Percentiles rank a stretch among this genome's conserved stretches.
These are phyloP conservation scores for Heliconius ismenius DNA, from an alignment of 2,888 invertebrate genomes.

Conservation along the genomic window DNA sequence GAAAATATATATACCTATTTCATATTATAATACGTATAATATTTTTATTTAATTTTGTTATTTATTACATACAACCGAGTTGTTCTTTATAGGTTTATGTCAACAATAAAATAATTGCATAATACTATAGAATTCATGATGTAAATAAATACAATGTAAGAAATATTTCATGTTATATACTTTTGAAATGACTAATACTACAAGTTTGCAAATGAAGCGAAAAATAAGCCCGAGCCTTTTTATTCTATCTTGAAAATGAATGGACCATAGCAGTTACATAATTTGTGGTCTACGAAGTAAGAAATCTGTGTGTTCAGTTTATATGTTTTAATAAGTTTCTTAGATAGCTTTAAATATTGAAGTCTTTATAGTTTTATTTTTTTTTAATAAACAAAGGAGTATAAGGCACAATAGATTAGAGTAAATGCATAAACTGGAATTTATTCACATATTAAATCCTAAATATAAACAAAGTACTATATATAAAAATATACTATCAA, in stretches of 20 bases:
- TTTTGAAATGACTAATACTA: slow-evolving; percentile 45
- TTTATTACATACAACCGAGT: background rate
- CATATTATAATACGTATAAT: too few relatives aligned
- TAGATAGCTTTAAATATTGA: too few relatives aligned
- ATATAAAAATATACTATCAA: too few relatives aligned
- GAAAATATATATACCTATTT: background rate
- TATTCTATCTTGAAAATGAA: slow-evolving; percentile 53
- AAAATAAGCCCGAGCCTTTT: slow-evolving; percentile 50
- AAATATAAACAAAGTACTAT: too few relatives aligned
- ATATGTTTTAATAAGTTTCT: background rate
- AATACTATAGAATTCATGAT: slow-evolving; percentile 4
- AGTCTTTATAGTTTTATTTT: too few relatives aligned
- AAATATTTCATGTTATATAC: slow-evolving; percentile 39
- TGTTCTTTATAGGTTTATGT: slow-evolving; percentile 3
- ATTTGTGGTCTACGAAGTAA: slow-evolving; percentile 50
- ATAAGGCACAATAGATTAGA: too few relatives aligned
- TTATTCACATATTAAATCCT: too few relatives aligned
- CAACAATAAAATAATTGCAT: slow-evolving; percentile 4
- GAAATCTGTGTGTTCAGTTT: background rate
- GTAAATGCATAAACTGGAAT: too few relatives aligned
- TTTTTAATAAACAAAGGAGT: too few relatives aligned
- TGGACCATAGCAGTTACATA: slow-evolving; percentile 48
- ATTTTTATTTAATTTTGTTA: background rate
- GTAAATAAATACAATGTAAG: slow-evolving; percentile 31
- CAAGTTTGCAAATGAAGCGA: slow-evolving; percentile 49